phyloP scores from a whole-genome alignment of 1,140 invertebrate species.

The Hydropsyche tenuis region DNA sequence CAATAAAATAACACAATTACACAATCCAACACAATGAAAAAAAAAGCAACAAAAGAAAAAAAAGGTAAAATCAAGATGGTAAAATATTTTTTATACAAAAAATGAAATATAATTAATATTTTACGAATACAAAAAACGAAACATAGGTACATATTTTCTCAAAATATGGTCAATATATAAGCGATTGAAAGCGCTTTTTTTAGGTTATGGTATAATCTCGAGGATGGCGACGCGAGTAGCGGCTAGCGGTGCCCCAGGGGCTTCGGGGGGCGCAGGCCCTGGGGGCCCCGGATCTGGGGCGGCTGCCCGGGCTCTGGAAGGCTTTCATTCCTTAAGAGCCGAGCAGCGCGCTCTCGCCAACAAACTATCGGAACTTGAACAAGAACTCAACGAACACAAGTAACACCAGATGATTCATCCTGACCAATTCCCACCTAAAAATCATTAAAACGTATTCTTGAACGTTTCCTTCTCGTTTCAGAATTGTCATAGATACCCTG shows the following conservation, averaged over 20 bases:
- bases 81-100: too few species aligned
- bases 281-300: neutral
- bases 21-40: too few species aligned
- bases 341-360: constrained; percentile 85
- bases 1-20: too few species aligned
- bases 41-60: too few species aligned
- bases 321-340: constrained; percentile 84
- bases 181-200: too few species aligned
- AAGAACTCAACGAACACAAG: constrained; percentile 95
- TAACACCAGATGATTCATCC: constrained; percentile 58
- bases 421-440: neutral
- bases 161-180: too few species aligned
- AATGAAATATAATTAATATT: too few species aligned
- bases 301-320: constrained; percentile 51
- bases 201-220: constrained; percentile 51
- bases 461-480: constrained; percentile 59
- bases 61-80: too few species aligned
- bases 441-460: neutral
- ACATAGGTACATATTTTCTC: too few species aligned
- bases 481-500: constrained; percentile 93
- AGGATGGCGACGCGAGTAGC: neutral
- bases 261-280: neutral
- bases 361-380: constrained; percentile 90
- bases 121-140: too few species aligned
- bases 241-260: neutral